Conservation (phyloP, 2,888 invertebrate genomes). For the Macrophya annulata region DNA sequence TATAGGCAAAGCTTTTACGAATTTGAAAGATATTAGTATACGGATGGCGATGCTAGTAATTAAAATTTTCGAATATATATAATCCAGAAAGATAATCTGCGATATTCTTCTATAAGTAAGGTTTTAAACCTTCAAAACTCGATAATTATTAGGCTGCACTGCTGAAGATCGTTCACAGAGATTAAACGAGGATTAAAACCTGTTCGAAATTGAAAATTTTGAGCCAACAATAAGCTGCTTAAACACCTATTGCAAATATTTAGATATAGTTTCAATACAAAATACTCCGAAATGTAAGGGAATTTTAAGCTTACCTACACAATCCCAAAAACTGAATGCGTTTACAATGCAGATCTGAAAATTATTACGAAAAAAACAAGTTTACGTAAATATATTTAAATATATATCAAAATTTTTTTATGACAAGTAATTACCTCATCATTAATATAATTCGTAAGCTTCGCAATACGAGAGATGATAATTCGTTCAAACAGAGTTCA, state of each 20-base stretch:
- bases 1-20: not conserved
- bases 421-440: not conserved
- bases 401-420: not conserved
- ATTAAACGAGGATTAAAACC: not conserved
- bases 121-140: not conserved
- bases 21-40: not conserved
- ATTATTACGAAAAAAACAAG: not conserved
- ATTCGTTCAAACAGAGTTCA: not conserved
- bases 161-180: not conserved
- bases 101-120: conserved; percentile 1
- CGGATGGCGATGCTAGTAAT: too few relatives aligned
- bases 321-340: not conserved
- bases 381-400: not conserved
- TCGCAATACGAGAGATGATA: not conserved
- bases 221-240: conserved; percentile 10
- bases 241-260: not conserved
- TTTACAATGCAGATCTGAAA: not conserved
- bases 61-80: not conserved
- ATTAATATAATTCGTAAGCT: not conserved
- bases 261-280: not conserved
- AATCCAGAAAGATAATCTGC: conserved; percentile 38
- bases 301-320: too few relatives aligned
- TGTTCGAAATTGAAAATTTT: not conserved
- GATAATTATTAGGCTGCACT: not conserved
- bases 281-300: not conserved